These are phyloP conservation scores for Maniola jurtina DNA, from an alignment of 1,140 invertebrate species.

Conservation along the genomic window DNA sequence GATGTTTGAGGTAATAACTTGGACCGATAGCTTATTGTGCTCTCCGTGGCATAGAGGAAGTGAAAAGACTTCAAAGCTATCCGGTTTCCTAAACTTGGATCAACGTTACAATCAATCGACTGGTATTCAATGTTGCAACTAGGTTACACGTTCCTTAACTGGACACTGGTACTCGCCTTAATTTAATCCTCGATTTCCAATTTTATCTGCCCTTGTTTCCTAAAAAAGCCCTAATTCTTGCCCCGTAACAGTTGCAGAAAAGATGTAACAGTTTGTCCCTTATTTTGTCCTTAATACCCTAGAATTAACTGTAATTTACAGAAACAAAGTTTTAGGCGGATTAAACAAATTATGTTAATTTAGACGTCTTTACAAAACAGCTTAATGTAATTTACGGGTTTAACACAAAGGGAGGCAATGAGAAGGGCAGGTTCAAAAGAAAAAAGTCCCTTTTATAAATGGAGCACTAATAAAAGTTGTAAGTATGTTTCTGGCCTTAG, in stretches of 20 bases:
- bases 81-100: too few species aligned
- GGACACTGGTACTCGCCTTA: too few species aligned
- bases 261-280: neutral
- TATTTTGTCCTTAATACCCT: neutral
- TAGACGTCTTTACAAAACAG: slow-evolving; percentile 12
- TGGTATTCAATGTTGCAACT: too few species aligned
- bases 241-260: neutral
- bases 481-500: too few species aligned
- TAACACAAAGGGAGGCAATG: neutral
- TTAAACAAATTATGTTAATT: slow-evolving; percentile 10
- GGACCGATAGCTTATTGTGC: too few species aligned
- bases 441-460: neutral
- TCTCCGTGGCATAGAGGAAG: too few species aligned
- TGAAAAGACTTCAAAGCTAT: too few species aligned
- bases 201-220: too few species aligned
- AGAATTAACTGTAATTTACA: neutral
- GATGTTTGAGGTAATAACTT: too few species aligned
- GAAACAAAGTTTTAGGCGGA: neutral
- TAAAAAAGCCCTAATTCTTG: neutral
- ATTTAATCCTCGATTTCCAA: too few species aligned
- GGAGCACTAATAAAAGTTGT: neutral
- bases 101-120: too few species aligned
- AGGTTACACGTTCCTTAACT: too few species aligned
- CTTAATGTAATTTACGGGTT: slow-evolving; percentile 5
- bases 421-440: neutral